Base-by-base conservation (phyloP, 1,140 invertebrate genomes). In the Hylyphantes graminicola region DNA sequence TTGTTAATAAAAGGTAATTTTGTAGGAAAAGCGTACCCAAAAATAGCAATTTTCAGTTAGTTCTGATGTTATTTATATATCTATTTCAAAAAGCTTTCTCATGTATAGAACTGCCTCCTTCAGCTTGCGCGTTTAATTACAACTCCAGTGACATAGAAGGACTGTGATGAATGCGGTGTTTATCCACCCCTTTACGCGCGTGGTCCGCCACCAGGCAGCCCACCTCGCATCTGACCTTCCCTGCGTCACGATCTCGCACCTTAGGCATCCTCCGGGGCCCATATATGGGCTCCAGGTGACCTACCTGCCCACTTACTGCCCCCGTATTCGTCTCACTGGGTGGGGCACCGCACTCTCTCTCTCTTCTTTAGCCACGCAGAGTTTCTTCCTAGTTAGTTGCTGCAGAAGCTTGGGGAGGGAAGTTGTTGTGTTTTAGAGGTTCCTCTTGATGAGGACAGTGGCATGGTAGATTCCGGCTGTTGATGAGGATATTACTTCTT, bases 231-330 rank as follows among this genome's bases (percentile, higher is more conserved):
- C 67, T 78, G 76, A 78, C 76, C 76, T 78, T 78, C 51, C 17
- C 11, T 78, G 51, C 76, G 76, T 78, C 76, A 78, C n/a, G n/a
- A 9, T 15, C 8, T 15, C 13, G 55, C 74, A 63, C 61, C 64
- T 63, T 76, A 61, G 61, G 74, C 57, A 76, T 76, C 51, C 54
- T 63, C 53, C 17, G 6, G 77, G 77, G 53, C 67, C 77, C 77
- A 80, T 80, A 80, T 80, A 80, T 80, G 77, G 77, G 61, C 48
- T 80, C 19, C 65, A 13, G 57, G 55, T 80, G 77, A 80, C 77
- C 77, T 80, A 57, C 65, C 77, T 70, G 64, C 77, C 77, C 65
- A 80, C 77, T 64, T 70, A 17, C 64, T 48, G 53, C 77, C 64
- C 65, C 65, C 76, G 76, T 78, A 17, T 68, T 55, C 19, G 50